Evolutionary conservation across 1,140 invertebrate genomes (phyloP).

Genomic region (Drosophila nigrodunni): DNA sequence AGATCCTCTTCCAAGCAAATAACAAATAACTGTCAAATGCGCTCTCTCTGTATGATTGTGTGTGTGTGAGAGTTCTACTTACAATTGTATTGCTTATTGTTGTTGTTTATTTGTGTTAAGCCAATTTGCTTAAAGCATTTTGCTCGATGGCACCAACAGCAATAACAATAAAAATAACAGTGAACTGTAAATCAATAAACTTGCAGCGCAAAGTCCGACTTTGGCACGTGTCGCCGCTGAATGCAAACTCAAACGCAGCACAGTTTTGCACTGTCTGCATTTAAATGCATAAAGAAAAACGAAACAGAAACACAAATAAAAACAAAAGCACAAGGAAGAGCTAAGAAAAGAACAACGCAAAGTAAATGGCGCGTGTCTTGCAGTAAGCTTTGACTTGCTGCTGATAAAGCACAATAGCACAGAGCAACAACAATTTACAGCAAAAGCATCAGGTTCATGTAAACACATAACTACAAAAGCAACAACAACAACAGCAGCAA

Average conservation of each 20-base stretch:
- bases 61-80: constrained; percentile 12
- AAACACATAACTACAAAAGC: constrained; percentile 3
- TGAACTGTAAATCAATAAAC: constrained; percentile 60
- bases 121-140: constrained; percentile 72
- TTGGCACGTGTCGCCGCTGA: constrained; percentile 59
- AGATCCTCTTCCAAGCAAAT: constrained; percentile 33
- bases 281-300: constrained; percentile 6
- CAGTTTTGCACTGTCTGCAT: constrained; percentile 26
- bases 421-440: constrained; percentile 2
- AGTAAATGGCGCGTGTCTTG: constrained; percentile 44
- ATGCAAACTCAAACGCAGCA: constrained; percentile 44
- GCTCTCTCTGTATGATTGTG: constrained; percentile 9
- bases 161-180: not conserved
- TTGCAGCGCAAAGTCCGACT: constrained; percentile 28
- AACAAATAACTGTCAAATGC: constrained; percentile 20
- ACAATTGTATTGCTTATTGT: constrained; percentile 21
- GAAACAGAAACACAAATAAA: constrained; percentile 17
- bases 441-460: not conserved
- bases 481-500: not conserved
- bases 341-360: not conserved
- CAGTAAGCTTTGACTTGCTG: constrained; percentile 32
- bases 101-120: constrained; percentile 73
- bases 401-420: constrained; percentile 29
- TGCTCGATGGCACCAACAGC: constrained; percentile 12
- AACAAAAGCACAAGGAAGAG: not conserved